phyloP scores from a whole-genome alignment of 2,888 invertebrate genomes.

The Eupelmus urozonus region DNA sequence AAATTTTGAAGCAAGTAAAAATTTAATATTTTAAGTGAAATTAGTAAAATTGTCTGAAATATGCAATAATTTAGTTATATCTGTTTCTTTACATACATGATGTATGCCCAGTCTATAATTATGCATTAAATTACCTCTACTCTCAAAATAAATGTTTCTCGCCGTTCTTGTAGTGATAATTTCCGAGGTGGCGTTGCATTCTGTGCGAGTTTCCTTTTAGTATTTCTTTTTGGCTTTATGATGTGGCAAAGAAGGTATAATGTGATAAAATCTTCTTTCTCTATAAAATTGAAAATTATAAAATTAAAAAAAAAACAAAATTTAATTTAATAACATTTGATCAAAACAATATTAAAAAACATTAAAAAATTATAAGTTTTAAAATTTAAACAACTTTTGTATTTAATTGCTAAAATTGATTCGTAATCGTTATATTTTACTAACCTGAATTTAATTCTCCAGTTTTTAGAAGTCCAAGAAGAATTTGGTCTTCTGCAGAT shows the following conservation, averaged over 20 bases:
- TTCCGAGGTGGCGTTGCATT: background rate
- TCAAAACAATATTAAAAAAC: background rate
- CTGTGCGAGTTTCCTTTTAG: background rate
- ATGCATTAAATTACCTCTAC: conserved; percentile 5
- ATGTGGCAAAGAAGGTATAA: conserved; percentile 15
- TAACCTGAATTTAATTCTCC: conserved; percentile 15
- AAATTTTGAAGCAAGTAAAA: background rate
- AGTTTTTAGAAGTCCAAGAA: conserved; percentile 5
- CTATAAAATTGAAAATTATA: background rate
- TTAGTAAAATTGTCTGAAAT: background rate
- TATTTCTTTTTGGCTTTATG: conserved; percentile 1
- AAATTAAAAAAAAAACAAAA: background rate
- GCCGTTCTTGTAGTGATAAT: conserved; percentile 20
- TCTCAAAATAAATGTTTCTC: conserved; percentile 30
- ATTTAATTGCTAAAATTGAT: background rate
- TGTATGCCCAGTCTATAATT: no score
- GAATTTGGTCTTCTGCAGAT: background rate
- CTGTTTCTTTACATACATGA: background rate
- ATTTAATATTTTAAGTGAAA: background rate
- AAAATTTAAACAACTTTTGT: background rate
- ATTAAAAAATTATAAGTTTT: background rate
- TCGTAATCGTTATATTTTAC: background rate
- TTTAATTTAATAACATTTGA: background rate
- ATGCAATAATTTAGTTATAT: background rate
- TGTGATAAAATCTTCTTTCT: conserved; percentile 20